A percentile compares a stretch with the other conserved stretches of the same genome.
Evolutionary conservation across 1,140 invertebrate genomes (phyloP).

Genomic region (Dendroctonus ponderosae): DNA sequence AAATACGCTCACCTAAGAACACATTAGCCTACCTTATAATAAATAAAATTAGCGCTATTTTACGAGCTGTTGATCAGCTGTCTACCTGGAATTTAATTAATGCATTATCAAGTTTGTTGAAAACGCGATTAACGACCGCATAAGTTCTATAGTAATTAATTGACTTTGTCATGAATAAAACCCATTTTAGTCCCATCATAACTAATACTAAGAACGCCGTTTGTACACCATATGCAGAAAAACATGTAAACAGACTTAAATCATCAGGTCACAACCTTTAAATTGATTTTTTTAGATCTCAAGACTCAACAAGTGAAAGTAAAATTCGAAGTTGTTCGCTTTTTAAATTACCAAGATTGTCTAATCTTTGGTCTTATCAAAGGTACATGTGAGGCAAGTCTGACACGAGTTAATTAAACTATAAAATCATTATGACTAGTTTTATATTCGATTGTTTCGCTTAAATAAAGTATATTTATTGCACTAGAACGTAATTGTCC

Average conservation of each 20-base stretch:
- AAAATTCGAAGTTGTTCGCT: background rate
- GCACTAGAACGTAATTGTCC: too few relatives aligned
- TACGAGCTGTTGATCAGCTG: too few relatives aligned
- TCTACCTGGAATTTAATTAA: too few relatives aligned
- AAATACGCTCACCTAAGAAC: too few relatives aligned
- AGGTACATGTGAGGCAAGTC: background rate
- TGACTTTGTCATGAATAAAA: too few relatives aligned
- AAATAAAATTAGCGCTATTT: too few relatives aligned
- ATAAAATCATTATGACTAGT: background rate
- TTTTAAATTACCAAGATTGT: constrained; percentile 5
- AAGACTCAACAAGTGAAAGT: background rate
- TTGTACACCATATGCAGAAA: constrained; percentile 6
- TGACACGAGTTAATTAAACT: constrained; percentile 5
- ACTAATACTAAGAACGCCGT: background rate
- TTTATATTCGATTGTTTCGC: constrained; percentile 1
- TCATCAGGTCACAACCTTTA: background rate
- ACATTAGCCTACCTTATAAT: too few relatives aligned
- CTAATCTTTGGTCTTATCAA: constrained; percentile 3
- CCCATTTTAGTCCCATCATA: background rate
- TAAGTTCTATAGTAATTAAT: too few relatives aligned
- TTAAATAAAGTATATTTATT: background rate
- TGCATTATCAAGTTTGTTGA: too few relatives aligned
- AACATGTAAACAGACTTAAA: background rate
- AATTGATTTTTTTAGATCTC: too few relatives aligned
- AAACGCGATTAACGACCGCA: too few relatives aligned